Evolutionary conservation across 2,797 vertebrate species (phyloP).

Genomic region (Hydrocynus forskahlii): DNA sequence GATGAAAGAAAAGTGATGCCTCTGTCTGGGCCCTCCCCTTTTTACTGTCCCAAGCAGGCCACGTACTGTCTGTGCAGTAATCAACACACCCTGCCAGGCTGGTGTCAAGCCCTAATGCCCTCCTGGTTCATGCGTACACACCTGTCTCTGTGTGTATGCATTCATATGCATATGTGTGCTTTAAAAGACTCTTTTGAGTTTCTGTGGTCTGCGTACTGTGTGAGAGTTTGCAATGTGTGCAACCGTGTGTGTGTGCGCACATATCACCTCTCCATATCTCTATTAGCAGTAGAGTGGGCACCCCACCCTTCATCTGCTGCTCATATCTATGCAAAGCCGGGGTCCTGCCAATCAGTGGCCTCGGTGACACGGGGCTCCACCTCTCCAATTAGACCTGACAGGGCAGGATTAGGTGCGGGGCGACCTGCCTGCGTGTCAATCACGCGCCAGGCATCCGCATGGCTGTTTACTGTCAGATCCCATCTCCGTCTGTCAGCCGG

Average conservation of each 20-base stretch:
- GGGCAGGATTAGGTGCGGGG: constrained; percentile 86
- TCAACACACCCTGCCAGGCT: background rate
- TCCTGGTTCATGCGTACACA: constrained; percentile 11
- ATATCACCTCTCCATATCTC: constrained; percentile 66
- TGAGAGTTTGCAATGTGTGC: constrained; percentile 62
- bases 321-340: constrained; percentile 88
- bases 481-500: constrained; percentile 83
- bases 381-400: constrained; percentile 88
- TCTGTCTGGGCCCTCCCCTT: constrained; percentile 54
- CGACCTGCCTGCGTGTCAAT: constrained; percentile 85
- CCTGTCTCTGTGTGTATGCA: constrained; percentile 17
- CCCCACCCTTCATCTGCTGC: constrained; percentile 63
- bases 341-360: constrained; percentile 87
- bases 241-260: constrained; percentile 50
- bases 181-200: background rate
- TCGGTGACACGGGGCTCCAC: constrained; percentile 84
- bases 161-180: constrained; percentile 44
- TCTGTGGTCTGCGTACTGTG: constrained; percentile 54
- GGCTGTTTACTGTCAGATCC: constrained; percentile 88
- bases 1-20: constrained; percentile 37
- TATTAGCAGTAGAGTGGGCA: constrained; percentile 80
- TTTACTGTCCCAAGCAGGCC: constrained; percentile 54
- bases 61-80: constrained; percentile 48
- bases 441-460: constrained; percentile 80
- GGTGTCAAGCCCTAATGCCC: background rate